A percentile compares a stretch with the other conserved stretches of the same genome.
Conservation (phyloP, 2,888 invertebrate species). For the Drosophila leonis region DNA sequence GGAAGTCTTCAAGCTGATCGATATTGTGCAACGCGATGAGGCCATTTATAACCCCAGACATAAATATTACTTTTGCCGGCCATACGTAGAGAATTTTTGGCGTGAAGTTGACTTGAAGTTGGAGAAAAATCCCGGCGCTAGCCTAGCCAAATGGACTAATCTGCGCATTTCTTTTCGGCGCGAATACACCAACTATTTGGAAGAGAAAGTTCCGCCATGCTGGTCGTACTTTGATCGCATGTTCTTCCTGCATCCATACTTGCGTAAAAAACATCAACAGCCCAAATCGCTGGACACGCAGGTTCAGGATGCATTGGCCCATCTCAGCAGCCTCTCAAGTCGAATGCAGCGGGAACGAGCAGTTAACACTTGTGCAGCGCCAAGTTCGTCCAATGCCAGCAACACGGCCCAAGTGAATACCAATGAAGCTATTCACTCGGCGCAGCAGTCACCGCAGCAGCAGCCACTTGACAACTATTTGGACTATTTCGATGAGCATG, state of each 20-base stretch:
- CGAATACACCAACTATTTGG: conserved; percentile 83
- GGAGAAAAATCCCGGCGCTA: conserved; percentile 83
- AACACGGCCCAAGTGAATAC: conserved; percentile 39
- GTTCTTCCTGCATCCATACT: conserved; percentile 83
- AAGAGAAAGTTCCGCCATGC: conserved; percentile 83
- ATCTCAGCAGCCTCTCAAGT: conserved; percentile 79
- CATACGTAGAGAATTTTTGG: conserved; percentile 85
- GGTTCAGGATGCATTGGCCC: conserved; percentile 83
- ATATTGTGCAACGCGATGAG: conserved; percentile 84
- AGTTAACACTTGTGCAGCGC: conserved; percentile 61
- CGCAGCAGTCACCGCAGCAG: conserved; percentile 61
- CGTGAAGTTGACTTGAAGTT: conserved; percentile 83
- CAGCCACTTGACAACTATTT: conserved; percentile 80
- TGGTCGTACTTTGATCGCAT: conserved; percentile 85
- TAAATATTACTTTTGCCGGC: conserved; percentile 84
- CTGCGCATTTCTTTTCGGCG: conserved; percentile 83
- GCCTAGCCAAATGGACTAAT: conserved; percentile 84
- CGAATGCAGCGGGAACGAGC: conserved; percentile 79
- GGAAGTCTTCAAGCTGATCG: conserved; percentile 83
- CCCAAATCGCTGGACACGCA: conserved; percentile 82
- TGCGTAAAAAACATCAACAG: conserved; percentile 83
- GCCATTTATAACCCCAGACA: conserved; percentile 84
- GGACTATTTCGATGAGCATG: conserved; percentile 83
- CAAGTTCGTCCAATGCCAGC: conserved; percentile 36
- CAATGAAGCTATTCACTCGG: conserved; percentile 22